Base-by-base conservation (phyloP, 2,797 vertebrate genomes). In the Hybognathus amarus region DNA sequence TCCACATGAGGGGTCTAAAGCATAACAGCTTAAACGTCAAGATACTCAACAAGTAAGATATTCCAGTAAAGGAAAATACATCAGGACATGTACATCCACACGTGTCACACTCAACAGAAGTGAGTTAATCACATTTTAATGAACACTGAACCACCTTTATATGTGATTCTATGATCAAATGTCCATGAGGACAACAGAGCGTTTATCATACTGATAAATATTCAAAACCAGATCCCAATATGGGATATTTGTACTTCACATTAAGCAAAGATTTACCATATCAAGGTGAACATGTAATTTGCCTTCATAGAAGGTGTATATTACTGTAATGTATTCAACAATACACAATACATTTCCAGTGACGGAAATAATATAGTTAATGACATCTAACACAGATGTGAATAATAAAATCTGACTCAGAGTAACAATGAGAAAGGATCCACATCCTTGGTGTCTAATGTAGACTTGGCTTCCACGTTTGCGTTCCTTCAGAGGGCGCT, bases 171-270 rank as follows among this genome's bases (percentile, higher is more conserved):
- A 17, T 18, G 8, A 61, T 63, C 5, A 63, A 20, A 22, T n/a
- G 76, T 77, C 76, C 24, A 33, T 64, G 17, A 64, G 76, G 59
- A 77, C 59, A 30, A 64, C 40, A n/a, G 17, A 78, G 20, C 1
- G 12, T 66, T 50, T 36, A 78, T 78, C 42, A 66, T n/a, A 47
- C 27, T 64, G 76, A 64, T 63, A 77, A 30, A 64, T 47, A 8
- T 77, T 63, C 10, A 45, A 33, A 45, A 45, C 6, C 5, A 76
- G 10, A 61, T 42, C 56, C 75, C 24, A 30, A 30, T 45, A 13
- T 45, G 75, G 38, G 9, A 63, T 45, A 47, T 64, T 27, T 42
- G 15, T 38, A 10, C 7, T 27, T 77, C 18, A 30, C 56, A 22
- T 24, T 6, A 76, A 74, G 73, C 22, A 76, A 24, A 77, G 38